Evolutionary conservation across 2,797 vertebrate species (phyloP), one percentile per base, ranked within the genome.

Genomic region (Enteromius radiatus): DNA sequence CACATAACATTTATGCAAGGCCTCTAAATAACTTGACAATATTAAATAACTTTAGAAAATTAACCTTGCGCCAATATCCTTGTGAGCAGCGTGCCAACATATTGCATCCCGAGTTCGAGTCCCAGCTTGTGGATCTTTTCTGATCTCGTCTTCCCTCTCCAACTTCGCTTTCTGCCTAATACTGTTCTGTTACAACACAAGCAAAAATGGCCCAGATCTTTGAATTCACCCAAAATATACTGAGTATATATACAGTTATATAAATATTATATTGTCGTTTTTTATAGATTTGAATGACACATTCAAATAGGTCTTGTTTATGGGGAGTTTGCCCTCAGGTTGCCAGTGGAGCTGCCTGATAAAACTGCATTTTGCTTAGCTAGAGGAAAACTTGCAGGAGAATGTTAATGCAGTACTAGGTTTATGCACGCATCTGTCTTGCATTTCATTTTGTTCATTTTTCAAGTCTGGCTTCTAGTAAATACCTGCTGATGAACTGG

Each of bases 401-500:
- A 7, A 69, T 54, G 3, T 69, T 79, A 70, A 59, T 59, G n/a
- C 23, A 54, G 47, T 36, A 21, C 26, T 49, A 68, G 49, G 11
- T 80, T 7, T 80, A 56, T 63, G 19, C 45, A 64, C 33, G 28
- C 15, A 63, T 49, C 38, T 64, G 23, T 64, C n/a, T n/a, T 73
- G 10, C 1, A 38, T 65, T 64, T 81, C 41, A 65, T 81, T 65
- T 61, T 28, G 23, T 36, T 70, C 38, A n/a, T 73, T 64, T 28
- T 64, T 64, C 11, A 75, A 82, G 70, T 75, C 41, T 45, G 11
- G n/a, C 41, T 47, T n/a, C 4, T 26, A 82, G 84, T 83, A 83
- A 90, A 88, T 87, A 87, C 87, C 88, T 90, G 80, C 88, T 86
- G 76, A 67, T 84, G 23, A 80, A 80, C 78, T 73, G 74, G 78